Evolutionary conservation across 1,140 invertebrate genomes (phyloP).

Genomic region (Liolophura sinensis): DNA sequence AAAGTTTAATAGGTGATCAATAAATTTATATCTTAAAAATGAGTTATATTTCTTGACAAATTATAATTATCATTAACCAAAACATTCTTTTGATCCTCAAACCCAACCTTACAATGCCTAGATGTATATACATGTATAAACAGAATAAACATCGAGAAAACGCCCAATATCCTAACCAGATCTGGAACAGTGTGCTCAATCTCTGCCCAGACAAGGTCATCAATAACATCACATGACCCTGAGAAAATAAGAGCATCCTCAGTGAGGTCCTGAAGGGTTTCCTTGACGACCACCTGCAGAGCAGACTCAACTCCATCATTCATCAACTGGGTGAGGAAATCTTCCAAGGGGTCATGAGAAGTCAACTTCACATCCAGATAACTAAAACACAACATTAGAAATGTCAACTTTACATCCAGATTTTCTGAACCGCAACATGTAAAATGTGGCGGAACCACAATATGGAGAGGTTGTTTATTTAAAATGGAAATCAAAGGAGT

Average conservation of each 20-base stretch:
- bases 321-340: slow-evolving; percentile 22
- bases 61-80: not conserved
- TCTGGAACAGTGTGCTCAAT: slow-evolving; percentile 29
- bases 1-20: not conserved
- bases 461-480: too few relatives aligned
- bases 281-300: slow-evolving; percentile 29
- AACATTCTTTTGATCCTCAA: not conserved
- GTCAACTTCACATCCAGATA: slow-evolving; percentile 18
- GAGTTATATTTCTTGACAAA: not conserved
- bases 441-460: too few relatives aligned
- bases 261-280: slow-evolving; percentile 32
- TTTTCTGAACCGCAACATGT: too few relatives aligned
- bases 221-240: slow-evolving; percentile 17
- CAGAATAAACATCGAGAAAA: not conserved
- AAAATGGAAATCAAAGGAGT: too few relatives aligned
- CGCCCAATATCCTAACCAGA: slow-evolving; percentile 21
- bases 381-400: too few relatives aligned
- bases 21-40: not conserved
- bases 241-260: slow-evolving; percentile 18
- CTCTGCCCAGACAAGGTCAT: slow-evolving; percentile 35
- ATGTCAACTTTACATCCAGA: too few relatives aligned
- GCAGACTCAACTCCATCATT: slow-evolving; percentile 29
- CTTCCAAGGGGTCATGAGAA: slow-evolving; percentile 25
- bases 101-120: not conserved
- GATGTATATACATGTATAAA: not conserved